Base-by-base conservation (phyloP, 1,140 invertebrate species). In the Acromyrmex charruanus region DNA sequence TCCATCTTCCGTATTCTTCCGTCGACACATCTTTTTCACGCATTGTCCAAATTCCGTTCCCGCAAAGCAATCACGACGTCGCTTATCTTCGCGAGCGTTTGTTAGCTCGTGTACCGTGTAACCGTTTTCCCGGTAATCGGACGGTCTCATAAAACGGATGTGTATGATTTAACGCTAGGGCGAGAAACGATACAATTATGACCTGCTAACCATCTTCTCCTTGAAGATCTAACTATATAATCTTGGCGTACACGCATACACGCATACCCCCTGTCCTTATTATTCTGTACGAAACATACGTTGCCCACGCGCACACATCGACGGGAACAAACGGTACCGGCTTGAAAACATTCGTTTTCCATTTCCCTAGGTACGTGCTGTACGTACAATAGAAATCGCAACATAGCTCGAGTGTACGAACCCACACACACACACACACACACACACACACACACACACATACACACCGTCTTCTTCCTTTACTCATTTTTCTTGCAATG, bases 361-460 rank as follows among this genome's bases (percentile, higher is more conserved):
- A 74, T 75, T 75, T 69, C 68, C 68, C 44, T 9, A 21, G 39
- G 68, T 82, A 82, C 80, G 80, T 75, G 80, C 69, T 35, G 69
- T 51, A 84, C 69, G 69, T 51, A 84, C 80, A 84, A 84, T 84
- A 75, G 80, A 84, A 84, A 84, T 84, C 80, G 55, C 80, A 69
- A n/a, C 80, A 31, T 49, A 49, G 58, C 55, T 53, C 53, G 18
- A 53, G 28, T 44, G 18, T 35, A 39, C 55, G 14, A 10, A 44
- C 35, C 14, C 16, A 6, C 9, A n/a, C 16, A 39, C 28, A n/a
- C 51, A 9, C 51, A 3, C 7, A 9, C 21, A 18, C 39, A 25
- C 25, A 25, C 25, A 25, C 25, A 25, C 25, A 16, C 16, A 6
- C 9, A n/a, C 16, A 39, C 28, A 21, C 51, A 9, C 51, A 3